Evolutionary conservation across 2,797 vertebrate species (phyloP).

Genomic region (Arnoldichthys spilopterus): DNA sequence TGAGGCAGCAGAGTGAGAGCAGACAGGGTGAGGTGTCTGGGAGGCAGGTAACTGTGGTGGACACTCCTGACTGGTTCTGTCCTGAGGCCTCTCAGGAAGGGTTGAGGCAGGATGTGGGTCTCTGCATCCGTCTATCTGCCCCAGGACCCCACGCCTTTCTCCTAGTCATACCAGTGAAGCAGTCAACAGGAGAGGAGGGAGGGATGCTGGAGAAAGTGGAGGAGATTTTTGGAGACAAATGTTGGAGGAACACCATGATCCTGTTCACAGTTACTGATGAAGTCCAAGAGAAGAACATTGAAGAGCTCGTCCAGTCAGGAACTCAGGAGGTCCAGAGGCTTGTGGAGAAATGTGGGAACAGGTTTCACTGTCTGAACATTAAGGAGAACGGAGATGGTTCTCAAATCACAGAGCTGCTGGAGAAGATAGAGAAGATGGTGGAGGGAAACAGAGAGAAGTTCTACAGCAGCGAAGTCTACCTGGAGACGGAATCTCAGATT

Average conservation of each 20-base stretch:
- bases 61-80: no score
- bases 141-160: no score
- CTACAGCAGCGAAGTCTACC: no score
- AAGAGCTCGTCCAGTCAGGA: constrained; percentile 36
- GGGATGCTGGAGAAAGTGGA: constrained; percentile 41
- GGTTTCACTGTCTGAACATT: constrained; percentile 39
- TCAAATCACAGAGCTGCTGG: no score
- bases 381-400: constrained; percentile 1
- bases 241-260: constrained; percentile 10
- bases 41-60: no score
- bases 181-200: no score
- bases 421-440: no score
- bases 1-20: constrained; percentile 30
- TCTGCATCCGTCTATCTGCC: no score
- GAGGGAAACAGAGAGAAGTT: constrained; percentile 15
- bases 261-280: constrained; percentile 37
- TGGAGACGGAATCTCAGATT: constrained; percentile 18
- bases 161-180: constrained; percentile 57
- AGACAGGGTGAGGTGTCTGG: no score
- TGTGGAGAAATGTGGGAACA: constrained; percentile 43
- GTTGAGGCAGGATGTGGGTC: no score
- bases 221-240: constrained; percentile 37
- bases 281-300: constrained; percentile 8
- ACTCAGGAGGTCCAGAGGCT: constrained; percentile 38
- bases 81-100: no score